Evolutionary conservation across 2,888 invertebrate species (phyloP).

Genomic region (Tenthredo notha): DNA sequence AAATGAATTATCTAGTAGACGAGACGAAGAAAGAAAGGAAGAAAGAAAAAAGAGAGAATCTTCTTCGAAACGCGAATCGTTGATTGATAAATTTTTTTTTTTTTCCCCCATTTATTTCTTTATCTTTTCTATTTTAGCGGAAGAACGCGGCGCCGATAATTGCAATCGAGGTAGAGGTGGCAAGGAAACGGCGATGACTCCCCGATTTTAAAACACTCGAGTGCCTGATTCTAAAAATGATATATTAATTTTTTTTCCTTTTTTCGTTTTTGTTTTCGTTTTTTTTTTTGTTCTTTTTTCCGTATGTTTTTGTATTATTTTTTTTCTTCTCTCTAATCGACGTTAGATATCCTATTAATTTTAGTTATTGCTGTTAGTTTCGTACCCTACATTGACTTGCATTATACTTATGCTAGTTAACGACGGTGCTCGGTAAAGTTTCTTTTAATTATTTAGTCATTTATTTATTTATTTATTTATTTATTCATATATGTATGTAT

Average conservation of each 20-base stretch:
- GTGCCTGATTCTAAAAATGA: slow-evolving; percentile 32
- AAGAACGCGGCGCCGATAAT: slow-evolving; percentile 14
- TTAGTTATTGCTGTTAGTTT: slow-evolving; percentile 50
- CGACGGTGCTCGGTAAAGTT: slow-evolving; percentile 14
- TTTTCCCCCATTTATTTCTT: no score
- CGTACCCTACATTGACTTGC: slow-evolving; percentile 30
- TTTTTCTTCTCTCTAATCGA: slow-evolving; percentile 21
- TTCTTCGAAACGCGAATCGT: neutral
- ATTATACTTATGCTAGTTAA: neutral
- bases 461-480: neutral
- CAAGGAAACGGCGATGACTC: slow-evolving; percentile 17
- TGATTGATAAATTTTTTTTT: neutral
- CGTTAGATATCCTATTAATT: slow-evolving; percentile 24
- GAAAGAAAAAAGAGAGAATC: no score
- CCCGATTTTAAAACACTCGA: slow-evolving; percentile 36
- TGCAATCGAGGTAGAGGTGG: slow-evolving; percentile 25
- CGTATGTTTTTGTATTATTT: neutral
- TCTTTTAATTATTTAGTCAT: neutral
- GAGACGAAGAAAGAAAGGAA: no score
- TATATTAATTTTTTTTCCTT: neutral
- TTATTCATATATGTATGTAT: neutral
- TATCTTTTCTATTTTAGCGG: neutral
- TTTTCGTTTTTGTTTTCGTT: neutral
- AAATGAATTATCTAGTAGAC: no score
- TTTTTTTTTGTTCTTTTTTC: neutral